These are phyloP conservation scores for Lynx canadensis DNA, from an alignment of 2,113 vertebrate species.

Conservation along the genomic window DNA sequence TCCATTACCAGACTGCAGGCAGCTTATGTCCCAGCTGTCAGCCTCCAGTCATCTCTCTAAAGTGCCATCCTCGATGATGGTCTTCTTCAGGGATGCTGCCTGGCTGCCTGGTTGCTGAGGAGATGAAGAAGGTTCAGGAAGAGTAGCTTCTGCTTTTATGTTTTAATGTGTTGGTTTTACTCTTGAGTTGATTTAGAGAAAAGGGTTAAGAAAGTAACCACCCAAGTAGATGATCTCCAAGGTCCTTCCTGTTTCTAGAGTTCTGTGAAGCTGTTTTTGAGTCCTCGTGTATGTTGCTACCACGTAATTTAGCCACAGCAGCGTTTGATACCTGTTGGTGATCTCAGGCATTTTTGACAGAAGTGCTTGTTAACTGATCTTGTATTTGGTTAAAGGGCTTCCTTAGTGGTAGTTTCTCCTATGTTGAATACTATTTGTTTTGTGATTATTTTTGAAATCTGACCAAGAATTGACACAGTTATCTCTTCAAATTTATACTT, in stretches of 20 bases:
- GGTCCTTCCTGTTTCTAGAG: neutral
- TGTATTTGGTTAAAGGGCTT: conserved; percentile 22
- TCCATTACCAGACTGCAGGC: neutral
- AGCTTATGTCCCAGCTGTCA: neutral
- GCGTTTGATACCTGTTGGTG: neutral
- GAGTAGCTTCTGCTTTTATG: neutral
- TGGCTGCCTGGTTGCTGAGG: neutral
- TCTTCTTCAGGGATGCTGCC: neutral
- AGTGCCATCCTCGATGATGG: neutral
- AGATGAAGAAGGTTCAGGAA: neutral
- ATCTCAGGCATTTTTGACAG: neutral
- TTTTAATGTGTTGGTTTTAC: neutral
- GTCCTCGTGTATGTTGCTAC: conserved; percentile 6
- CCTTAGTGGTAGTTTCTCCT: conserved; percentile 12
- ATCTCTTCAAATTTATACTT: conserved; percentile 19
- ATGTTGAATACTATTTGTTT: neutral
- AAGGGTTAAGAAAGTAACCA: neutral
- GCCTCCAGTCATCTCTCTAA: neutral
- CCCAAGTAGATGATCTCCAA: neutral
- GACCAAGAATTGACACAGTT: neutral
- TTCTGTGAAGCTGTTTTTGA: conserved; percentile 1
- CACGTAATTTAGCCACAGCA: conserved; percentile 13
- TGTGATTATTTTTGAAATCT: conserved; percentile 48
- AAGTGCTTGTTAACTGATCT: neutral
- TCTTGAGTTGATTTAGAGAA: neutral